phyloP scores from a whole-genome alignment of 2,113 vertebrate genomes.

The Ascaphus truei region DNA sequence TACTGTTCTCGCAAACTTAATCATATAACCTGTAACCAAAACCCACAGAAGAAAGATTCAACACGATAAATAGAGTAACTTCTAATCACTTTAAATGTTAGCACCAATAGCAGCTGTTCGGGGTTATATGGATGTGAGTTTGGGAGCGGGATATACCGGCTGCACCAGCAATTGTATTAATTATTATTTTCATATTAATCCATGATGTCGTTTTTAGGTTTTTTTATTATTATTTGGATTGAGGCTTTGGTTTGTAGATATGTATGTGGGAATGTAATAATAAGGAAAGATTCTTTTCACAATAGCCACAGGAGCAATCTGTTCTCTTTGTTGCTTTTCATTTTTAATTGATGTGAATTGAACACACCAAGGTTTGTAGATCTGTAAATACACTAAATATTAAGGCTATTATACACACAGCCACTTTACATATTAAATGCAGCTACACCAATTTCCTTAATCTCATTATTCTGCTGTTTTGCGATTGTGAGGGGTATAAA shows the following conservation, averaged over 20 bases:
- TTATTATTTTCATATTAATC: conserved; percentile 17
- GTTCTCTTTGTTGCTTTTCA: too few relatives aligned
- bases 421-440: not conserved
- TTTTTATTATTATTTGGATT: not conserved
- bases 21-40: conserved; percentile 78
- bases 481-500: not conserved
- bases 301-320: too few relatives aligned
- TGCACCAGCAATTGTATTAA: conserved; percentile 4
- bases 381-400: not conserved
- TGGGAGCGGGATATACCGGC: conserved; percentile 34
- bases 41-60: conserved; percentile 61
- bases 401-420: not conserved
- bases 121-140: conserved; percentile 51
- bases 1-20: conserved; percentile 80
- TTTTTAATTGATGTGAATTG: not conserved
- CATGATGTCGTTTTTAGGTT: not conserved
- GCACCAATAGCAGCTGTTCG: conserved; percentile 56
- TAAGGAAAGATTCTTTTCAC: not conserved
- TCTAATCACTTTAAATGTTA: conserved; percentile 59
- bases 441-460: not conserved
- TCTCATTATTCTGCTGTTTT: not conserved
- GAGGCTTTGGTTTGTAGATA: not conserved
- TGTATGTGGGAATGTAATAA: not conserved
- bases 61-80: conserved; percentile 65
- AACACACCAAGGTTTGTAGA: not conserved